Conservation (phyloP, 37 sponge, comb jelly and placozoan species). For the Ianthella basta region DNA sequence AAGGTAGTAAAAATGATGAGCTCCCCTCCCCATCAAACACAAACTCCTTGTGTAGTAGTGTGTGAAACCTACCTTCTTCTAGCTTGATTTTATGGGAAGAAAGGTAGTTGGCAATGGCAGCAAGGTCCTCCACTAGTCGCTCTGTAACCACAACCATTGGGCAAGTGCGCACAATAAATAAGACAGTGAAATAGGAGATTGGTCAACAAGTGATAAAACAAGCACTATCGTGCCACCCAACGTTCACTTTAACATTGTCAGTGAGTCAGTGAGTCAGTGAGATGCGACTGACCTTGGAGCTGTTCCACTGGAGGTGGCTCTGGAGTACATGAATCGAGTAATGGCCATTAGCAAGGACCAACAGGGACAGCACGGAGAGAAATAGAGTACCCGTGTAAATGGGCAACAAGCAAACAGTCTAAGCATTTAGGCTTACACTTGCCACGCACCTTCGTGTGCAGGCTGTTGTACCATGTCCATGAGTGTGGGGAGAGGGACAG, state of each 20-base stretch:
- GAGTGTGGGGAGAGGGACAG: slow-evolving; percentile 67
- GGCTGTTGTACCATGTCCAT: slow-evolving; percentile 66
- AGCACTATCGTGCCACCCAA: no score
- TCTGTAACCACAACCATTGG: slow-evolving; percentile 15
- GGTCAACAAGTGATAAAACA: no score
- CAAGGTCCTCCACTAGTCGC: slow-evolving; percentile 58
- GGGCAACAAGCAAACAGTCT: not conserved
- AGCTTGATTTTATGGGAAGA: not conserved
- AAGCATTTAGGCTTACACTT: not conserved
- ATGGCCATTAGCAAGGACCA: not conserved
- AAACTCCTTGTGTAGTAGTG: not conserved
- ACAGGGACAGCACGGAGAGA: no score
- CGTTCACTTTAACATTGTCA: no score
- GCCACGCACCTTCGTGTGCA: slow-evolving; percentile 56
- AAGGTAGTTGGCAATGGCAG: slow-evolving; percentile 60
- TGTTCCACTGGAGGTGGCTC: slow-evolving; percentile 63
- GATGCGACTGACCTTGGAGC: slow-evolving; percentile 33
- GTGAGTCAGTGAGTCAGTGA: no score
- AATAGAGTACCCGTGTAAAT: not conserved
- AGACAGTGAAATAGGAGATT: no score
- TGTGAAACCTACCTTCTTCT: not conserved
- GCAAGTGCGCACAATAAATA: no score
- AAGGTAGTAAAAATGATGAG: not conserved
- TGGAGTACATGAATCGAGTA: not conserved
- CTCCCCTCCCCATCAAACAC: not conserved